Evolutionary conservation across 2,888 invertebrate genomes (phyloP).

Genomic region (Cryptus armator): DNA sequence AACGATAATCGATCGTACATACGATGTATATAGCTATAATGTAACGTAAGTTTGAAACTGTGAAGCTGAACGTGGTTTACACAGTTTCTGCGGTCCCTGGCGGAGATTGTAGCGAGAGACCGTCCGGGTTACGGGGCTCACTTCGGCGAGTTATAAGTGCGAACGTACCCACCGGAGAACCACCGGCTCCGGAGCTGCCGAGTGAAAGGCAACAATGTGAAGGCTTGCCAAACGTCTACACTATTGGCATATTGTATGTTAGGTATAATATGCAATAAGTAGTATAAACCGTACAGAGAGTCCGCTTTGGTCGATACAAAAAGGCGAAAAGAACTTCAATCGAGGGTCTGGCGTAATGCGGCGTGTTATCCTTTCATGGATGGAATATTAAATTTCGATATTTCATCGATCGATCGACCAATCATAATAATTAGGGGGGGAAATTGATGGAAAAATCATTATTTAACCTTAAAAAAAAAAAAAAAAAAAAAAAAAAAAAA

Average conservation of each 20-base stretch:
- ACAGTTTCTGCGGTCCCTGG: neutral
- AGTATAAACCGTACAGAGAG: neutral
- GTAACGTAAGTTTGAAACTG: neutral
- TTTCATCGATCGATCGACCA: neutral
- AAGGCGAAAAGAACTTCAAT: neutral
- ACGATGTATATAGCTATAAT: neutral
- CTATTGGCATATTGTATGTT: conserved; percentile 9
- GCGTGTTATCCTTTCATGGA: neutral
- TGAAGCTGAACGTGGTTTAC: neutral
- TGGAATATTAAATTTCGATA: neutral
- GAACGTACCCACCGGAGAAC: neutral
- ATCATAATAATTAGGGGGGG: neutral
- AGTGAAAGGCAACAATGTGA: conserved; percentile 84
- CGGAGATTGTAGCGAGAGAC: conserved; percentile 10
- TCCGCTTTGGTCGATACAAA: neutral
- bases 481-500: neutral
- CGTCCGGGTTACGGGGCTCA: neutral
- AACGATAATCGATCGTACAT: neutral
- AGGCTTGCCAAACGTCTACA: conserved; percentile 74
- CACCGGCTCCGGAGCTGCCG: conserved; percentile 66
- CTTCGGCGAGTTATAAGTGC: neutral
- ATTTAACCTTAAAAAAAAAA: neutral
- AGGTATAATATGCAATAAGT: conserved; percentile 17
- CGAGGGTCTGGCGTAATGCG: conserved; percentile 1
- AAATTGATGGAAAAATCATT: neutral